Evolutionary conservation across 2,888 invertebrate genomes (phyloP).

Genomic region (Polydrusus tereticollis): DNA sequence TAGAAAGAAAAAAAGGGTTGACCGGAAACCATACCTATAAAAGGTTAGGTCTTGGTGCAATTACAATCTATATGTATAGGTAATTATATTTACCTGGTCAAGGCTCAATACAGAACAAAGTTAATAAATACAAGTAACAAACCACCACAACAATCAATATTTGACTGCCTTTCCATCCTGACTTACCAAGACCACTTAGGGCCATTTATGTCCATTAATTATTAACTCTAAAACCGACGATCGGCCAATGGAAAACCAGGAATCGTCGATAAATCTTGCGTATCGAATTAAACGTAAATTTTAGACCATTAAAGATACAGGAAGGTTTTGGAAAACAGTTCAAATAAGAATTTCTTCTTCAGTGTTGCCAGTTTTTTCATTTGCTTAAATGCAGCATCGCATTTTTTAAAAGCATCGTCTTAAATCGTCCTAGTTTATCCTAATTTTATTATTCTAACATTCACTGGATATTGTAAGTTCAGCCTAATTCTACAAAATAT

Average conservation of each 20-base stretch:
- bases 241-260: background rate
- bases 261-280: background rate
- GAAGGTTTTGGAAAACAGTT: background rate
- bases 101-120: too few species aligned
- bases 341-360: background rate
- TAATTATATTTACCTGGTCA: too few species aligned
- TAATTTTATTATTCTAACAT: too few species aligned
- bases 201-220: background rate
- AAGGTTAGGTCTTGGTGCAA: too few species aligned
- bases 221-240: background rate
- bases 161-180: background rate
- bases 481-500: background rate
- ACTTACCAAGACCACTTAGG: background rate
- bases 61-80: too few species aligned
- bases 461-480: too few species aligned
- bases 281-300: background rate
- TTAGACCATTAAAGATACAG: too few species aligned
- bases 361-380: background rate
- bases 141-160: slow-evolving; percentile 3
- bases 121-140: background rate
- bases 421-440: slow-evolving; percentile 81
- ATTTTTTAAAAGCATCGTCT: slow-evolving; percentile 78
- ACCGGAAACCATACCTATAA: too few species aligned
- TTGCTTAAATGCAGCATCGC: background rate
- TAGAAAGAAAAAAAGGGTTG: too few species aligned